Evolutionary conservation across 2,113 vertebrate species (phyloP), one percentile per base, ranked within the genome.

Genomic region (Sialia sialis): DNA sequence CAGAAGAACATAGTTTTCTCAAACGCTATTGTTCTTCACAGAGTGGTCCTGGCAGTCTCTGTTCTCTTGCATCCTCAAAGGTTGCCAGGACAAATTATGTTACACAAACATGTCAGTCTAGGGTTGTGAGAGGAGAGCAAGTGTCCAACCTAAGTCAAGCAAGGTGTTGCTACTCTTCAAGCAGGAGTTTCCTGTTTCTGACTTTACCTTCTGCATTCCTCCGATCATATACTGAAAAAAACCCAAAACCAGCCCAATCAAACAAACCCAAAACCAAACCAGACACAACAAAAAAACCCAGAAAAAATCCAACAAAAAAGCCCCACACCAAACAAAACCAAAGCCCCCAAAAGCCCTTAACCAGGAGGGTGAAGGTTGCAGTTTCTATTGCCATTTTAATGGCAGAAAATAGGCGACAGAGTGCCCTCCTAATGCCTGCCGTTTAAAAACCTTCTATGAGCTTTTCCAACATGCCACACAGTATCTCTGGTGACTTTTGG

Each of bases 11-110:
- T 62, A 22, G n/a, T 90, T 87, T 84, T 72, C 82, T 91, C 46
- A 39, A 82, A 74, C 34, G 11, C 78, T 76, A 69, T 93, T 94
- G 87, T 89, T 96, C 62, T 93, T 87, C 54, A 30, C 34, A 43
- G 38, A 91, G 74, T 41, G 46, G 54, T 79, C 78, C 69, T 94
- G 93, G 74, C 70, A 94, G 3, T 73, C 41, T 84, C 38, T 46
- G 23, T 74, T 66, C 32, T 72, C 60, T 75, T 85, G 70, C 55
- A 58, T 85, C 70, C 55, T 80, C 51, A 27, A 23, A 73, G 41
- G 36, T 51, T 93, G 67, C 43, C 51, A 77, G 59, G 74, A 69
- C 51, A 56, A 79, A 91, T 87, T 91, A 69, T 2, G 1, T 85
- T 95, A 72, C 21, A 64, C 60, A 84, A 89, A 91, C 38, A 19